Percentiles rank a stretch among this genome's conserved stretches.
Conservation (phyloP, 1,140 invertebrate genomes). For the Bombus affinis region DNA sequence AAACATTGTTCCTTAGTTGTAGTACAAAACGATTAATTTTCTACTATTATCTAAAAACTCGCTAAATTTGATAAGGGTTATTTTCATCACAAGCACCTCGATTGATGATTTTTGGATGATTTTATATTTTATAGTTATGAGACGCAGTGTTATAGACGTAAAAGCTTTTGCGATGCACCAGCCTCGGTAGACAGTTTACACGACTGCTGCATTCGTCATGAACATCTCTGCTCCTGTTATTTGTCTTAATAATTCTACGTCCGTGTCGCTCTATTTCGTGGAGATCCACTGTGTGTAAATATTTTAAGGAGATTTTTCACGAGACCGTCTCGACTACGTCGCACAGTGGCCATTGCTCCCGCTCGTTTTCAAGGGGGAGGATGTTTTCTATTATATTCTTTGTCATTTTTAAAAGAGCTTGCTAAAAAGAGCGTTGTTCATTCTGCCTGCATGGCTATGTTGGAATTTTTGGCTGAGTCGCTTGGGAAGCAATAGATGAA, state of each 20-base stretch:
- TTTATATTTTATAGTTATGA: not conserved
- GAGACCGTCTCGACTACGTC: not conserved
- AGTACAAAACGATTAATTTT: too few relatives aligned
- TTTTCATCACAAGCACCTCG: not conserved
- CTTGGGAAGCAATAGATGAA: too few relatives aligned
- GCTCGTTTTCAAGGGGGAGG: not conserved
- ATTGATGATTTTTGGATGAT: not conserved
- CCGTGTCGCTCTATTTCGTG: not conserved
- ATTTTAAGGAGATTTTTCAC: conserved; percentile 23
- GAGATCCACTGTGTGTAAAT: conserved; percentile 25
- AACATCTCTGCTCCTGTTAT: not conserved
- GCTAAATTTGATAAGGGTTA: not conserved
- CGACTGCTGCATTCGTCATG: conserved; percentile 41
- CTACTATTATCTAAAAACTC: too few relatives aligned
- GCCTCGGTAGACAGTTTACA: conserved; percentile 24
- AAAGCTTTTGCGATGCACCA: conserved; percentile 40
- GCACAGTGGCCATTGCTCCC: not conserved
- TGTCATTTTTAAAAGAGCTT: too few relatives aligned
- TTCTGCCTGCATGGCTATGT: too few relatives aligned
- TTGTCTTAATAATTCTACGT: conserved; percentile 30
- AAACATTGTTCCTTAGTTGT: too few relatives aligned
- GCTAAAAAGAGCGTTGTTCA: too few relatives aligned
- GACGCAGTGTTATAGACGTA: conserved; percentile 5
- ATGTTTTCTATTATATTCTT: not conserved
- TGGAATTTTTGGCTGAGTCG: too few relatives aligned